Conservation (phyloP, 1,140 invertebrate genomes). For the Meloidogyne chitwoodi region DNA sequence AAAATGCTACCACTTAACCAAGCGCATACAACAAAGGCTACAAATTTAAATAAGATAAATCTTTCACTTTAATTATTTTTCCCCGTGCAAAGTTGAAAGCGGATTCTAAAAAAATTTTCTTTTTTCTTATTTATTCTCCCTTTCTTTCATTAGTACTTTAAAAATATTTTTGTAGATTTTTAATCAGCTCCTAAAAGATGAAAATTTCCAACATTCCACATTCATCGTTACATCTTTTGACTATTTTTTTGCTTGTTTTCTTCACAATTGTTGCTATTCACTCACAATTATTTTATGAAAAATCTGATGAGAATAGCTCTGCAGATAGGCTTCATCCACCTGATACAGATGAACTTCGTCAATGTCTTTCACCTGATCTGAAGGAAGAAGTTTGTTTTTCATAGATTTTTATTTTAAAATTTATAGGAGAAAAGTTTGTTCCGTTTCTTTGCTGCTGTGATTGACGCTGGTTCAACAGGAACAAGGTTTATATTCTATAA, state of each 20-base stretch:
- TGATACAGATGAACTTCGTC: constrained; percentile 38
- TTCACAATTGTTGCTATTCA: background rate
- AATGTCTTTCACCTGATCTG: constrained; percentile 43
- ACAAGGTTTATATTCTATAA: constrained; percentile 62
- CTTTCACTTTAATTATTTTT: too few relatives aligned
- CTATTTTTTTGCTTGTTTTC: background rate
- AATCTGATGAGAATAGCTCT: background rate
- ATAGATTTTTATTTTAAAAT: background rate
- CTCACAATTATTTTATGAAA: background rate
- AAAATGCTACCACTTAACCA: too few relatives aligned
- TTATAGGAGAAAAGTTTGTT: constrained; percentile 45
- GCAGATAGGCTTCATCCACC: constrained; percentile 14
- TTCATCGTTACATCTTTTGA: background rate
- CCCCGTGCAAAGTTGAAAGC: too few relatives aligned
- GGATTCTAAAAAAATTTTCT: too few relatives aligned
- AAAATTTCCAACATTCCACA: background rate
- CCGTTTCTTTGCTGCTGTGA: constrained; percentile 78
- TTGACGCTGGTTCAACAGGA: constrained; percentile 92
- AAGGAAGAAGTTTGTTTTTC: constrained; percentile 38
- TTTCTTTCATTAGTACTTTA: too few relatives aligned
- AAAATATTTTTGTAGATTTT: too few relatives aligned
- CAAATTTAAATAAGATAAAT: too few relatives aligned
- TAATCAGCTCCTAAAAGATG: background rate
- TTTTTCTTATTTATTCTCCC: too few relatives aligned
- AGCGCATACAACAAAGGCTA: too few relatives aligned